Percentiles rank a stretch among this genome's conserved stretches.
Evolutionary conservation across 2,113 vertebrate genomes (phyloP).

Genomic region (Otocyon megalotis): DNA sequence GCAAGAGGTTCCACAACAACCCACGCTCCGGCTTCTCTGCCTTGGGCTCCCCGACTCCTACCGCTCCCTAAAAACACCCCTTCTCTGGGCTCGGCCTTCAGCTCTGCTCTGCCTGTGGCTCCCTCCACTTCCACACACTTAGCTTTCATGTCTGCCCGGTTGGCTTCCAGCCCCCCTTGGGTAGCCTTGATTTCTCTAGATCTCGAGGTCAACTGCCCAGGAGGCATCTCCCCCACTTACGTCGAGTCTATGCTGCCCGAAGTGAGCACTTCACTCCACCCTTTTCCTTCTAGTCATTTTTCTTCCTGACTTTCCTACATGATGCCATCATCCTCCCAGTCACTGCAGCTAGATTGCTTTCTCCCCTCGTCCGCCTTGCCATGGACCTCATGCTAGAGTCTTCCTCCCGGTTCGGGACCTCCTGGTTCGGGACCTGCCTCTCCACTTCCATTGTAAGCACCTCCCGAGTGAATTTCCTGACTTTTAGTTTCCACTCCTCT

Average conservation of each 20-base stretch:
- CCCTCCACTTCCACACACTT: neutral
- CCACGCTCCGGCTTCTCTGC: neutral
- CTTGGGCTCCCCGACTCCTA: neutral
- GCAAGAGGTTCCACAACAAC: neutral
- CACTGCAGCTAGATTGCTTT: neutral
- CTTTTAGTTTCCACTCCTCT: neutral
- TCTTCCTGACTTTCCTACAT: neutral
- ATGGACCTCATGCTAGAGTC: neutral
- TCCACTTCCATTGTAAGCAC: neutral
- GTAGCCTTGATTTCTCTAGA: neutral
- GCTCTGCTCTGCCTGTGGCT: neutral
- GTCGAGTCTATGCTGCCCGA: neutral
- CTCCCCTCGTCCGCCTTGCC: neutral
- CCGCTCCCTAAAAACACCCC: neutral
- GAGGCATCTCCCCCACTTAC: neutral
- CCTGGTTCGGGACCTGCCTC: neutral
- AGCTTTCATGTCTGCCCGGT: neutral
- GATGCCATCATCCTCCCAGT: neutral
- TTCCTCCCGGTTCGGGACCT: neutral
- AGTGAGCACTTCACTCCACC: neutral
- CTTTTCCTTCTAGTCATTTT: neutral
- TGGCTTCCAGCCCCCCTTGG: neutral
- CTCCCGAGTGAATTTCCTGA: neutral
- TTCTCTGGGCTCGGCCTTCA: neutral
- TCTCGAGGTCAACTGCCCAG: neutral